Percentiles rank a stretch among this genome's conserved stretches.
These are phyloP conservation scores for Peromyscus californicus DNA, from an alignment of 2,113 vertebrate species.

Conservation along the genomic window DNA sequence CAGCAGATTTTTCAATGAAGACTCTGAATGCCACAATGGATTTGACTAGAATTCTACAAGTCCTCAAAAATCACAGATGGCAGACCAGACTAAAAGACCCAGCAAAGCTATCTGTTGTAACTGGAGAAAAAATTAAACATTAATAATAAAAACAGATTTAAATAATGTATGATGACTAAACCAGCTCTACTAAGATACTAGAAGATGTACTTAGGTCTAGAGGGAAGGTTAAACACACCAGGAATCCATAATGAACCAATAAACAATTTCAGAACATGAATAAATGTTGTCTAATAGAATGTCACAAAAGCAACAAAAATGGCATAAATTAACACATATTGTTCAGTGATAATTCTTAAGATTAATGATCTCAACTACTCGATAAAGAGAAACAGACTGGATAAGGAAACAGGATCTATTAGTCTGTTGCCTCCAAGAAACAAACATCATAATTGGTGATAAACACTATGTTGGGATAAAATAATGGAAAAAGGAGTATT, in stretches of 20 bases:
- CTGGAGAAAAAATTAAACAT: background rate
- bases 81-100: background rate
- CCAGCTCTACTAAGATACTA: background rate
- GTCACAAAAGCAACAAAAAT: background rate
- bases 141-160: background rate
- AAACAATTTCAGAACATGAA: background rate
- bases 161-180: background rate
- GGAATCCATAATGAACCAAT: background rate
- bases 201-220: background rate
- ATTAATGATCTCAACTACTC: background rate
- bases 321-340: background rate
- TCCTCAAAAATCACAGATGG: background rate
- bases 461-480: background rate
- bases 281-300: background rate
- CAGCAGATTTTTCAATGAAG: background rate
- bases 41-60: background rate
- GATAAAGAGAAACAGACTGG: background rate
- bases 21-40: background rate
- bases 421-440: background rate
- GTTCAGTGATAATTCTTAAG: background rate
- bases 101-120: background rate
- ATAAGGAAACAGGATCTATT: background rate
- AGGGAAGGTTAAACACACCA: background rate
- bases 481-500: background rate
- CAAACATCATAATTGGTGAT: background rate